Percentiles rank a stretch among this genome's conserved stretches.
Evolutionary conservation across 2,888 invertebrate genomes (phyloP).

Genomic region (Dendrolimus pini): DNA sequence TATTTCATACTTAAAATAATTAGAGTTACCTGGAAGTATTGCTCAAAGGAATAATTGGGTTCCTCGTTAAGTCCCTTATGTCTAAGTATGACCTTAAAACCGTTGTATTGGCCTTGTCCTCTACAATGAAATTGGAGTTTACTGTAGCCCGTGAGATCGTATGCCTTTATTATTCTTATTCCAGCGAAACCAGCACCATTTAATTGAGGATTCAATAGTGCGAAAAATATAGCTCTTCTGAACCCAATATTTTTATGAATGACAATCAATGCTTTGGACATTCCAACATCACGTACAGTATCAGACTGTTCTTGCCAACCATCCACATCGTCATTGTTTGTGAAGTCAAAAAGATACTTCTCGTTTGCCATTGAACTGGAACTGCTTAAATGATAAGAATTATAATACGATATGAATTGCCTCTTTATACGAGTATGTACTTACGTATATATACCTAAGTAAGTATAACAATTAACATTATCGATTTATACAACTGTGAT

Average conservation of each 20-base stretch:
- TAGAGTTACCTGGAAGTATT: slow-evolving; percentile 67
- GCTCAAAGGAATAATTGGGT: slow-evolving; percentile 78
- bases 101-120: slow-evolving; percentile 75
- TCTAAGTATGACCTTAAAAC: slow-evolving; percentile 78
- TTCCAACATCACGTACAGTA: slow-evolving; percentile 79
- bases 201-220: slow-evolving; percentile 79
- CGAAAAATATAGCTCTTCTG: slow-evolving; percentile 79
- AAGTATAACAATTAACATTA: no score
- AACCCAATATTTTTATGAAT: slow-evolving; percentile 77
- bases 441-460: no score
- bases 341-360: slow-evolving; percentile 77
- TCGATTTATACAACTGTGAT: no score
- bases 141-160: slow-evolving; percentile 66
- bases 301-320: slow-evolving; percentile 81
- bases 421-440: no score
- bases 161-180: slow-evolving; percentile 60
- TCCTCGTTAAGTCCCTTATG: slow-evolving; percentile 76
- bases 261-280: slow-evolving; percentile 78
- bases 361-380: slow-evolving; percentile 29
- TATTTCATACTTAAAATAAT: background rate
- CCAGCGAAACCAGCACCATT: slow-evolving; percentile 83
- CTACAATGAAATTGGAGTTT: slow-evolving; percentile 73
- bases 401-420: background rate
- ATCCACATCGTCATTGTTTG: slow-evolving; percentile 59
- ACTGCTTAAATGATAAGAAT: slow-evolving; percentile 20